These are phyloP conservation scores for Cephalopachus bancanus DNA, from an alignment of 2,797 vertebrate species.

Conservation along the genomic window DNA sequence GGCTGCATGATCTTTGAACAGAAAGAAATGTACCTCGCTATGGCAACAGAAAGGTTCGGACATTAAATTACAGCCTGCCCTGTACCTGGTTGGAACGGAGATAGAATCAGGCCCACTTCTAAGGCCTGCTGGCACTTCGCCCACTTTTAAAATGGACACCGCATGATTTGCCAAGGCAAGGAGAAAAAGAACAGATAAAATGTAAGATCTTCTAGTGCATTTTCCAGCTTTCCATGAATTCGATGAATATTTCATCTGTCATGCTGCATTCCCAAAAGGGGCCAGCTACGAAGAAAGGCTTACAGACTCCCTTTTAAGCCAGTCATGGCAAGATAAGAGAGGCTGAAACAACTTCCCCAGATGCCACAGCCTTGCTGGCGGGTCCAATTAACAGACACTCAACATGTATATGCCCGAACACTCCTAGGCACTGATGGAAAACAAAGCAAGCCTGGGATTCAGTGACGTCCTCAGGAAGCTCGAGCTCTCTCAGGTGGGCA, in stretches of 20 bases:
- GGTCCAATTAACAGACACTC: neutral
- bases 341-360: constrained; percentile 19
- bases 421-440: neutral
- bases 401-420: neutral
- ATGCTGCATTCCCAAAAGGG: neutral
- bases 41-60: constrained; percentile 37
- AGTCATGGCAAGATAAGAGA: neutral
- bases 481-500: neutral
- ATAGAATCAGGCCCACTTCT: neutral
- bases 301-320: neutral
- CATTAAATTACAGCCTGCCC: neutral
- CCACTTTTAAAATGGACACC: neutral
- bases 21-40: constrained; percentile 39
- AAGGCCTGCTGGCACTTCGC: neutral
- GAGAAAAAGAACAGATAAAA: constrained; percentile 13
- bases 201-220: neutral
- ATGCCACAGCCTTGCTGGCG: constrained; percentile 26
- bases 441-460: neutral
- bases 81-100: neutral
- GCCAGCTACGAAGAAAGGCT: constrained; percentile 26
- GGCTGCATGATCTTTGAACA: neutral
- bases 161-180: constrained; percentile 6
- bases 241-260: constrained; percentile 5
- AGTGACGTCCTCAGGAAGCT: neutral
- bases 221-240: constrained; percentile 19